Base-by-base conservation (phyloP, 2,797 vertebrate genomes). In the Gallinago nigripennis region DNA sequence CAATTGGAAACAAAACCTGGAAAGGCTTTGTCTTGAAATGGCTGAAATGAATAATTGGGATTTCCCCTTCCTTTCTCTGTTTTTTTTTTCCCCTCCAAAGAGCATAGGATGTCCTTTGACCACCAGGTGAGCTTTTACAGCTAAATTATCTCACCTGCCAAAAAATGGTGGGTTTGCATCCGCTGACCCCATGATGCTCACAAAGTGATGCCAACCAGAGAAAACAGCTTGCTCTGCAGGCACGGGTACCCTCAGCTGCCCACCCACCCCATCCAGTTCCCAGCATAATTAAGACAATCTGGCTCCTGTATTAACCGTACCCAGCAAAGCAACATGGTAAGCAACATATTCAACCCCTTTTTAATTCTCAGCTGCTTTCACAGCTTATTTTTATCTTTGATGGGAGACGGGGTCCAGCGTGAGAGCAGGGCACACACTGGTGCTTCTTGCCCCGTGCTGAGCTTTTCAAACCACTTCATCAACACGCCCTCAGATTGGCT, bases 401-500 rank as follows among this genome's bases (percentile, higher is more conserved):
- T 12, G 6, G 79, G 57, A 92, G 80, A 83, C 1, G 2, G 69
- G 78, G 82, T 7, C 82, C 85, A 46, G 85, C 82, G 71, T 58
- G 81, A 61, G 88, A 75, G 57, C 28, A 53, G 61, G 80, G 61
- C 85, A 77, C 0, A 2, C 80, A 60, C 61, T 85, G 1, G 4
- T 1, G 6, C 81, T 76, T 43, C 81, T 90, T 91, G 88, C 90
- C 90, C 73, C 0, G 3, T 37, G 1, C 31, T 1, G 69, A 88
- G 89, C 60, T 77, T 56, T 93, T 78, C 79, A n/a, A 94, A 86
- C 64, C 92, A 92, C 87, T 92, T 94, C 91, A 94, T 92, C 90
- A 92, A 51, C 88, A 63, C 43, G 1, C 27, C 41, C 77, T 76
- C 73, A 94, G 90, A 95, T 83, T 86, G 93, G 93, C 88, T 96